Evolutionary conservation across 2,113 vertebrate species (phyloP), one percentile per base, ranked within the genome.

Genomic region (Panurus biarmicus): DNA sequence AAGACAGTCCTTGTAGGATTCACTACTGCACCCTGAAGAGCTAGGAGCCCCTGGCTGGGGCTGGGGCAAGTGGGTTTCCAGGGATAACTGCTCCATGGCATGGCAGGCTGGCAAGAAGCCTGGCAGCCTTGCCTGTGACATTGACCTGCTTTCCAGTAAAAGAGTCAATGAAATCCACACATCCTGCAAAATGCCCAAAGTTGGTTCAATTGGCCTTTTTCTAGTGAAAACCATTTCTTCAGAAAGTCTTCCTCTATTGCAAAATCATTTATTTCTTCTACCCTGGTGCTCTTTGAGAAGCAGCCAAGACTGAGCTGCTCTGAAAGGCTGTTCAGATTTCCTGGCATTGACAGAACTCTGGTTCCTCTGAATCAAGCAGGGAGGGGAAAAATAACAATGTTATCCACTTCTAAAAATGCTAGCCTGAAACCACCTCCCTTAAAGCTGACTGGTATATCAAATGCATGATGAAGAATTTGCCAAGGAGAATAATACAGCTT

Each of bases 101-200:
- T 21, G 50, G 73, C 6, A 0, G 71, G 48, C 62, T 89, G 71
- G 60, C 56, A 53, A 44, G 79, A 66, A 66, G 61, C 93, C 25
- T 6, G 47, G 40, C 56, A 82, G 76, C 36, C 42, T 90, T 80
- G 77, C 81, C 87, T 82, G 87, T 91, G 84, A 91, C 81, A 91
- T 91, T 93, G 95, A 94, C 93, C 93, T 96, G 89, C 67, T 92
- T 95, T 95, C 89, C 72, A 95, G 60, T 90, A 90, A 96, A 92
- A 90, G 92, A 94, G 65, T 90, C 89, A 87, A 40, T 86, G 83
- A 93, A 92, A 86, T 81, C 48, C 85, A 84, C 92, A 92, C 61
- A 94, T 94, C 90, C 89, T 87, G 89, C 69, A 82, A 62, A 93
- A 92, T 0, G 12, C 14, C 57, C 53, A 6, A 47, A 81, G 57